Conservation (phyloP, 2,113 vertebrate genomes). For the Anas platyrhynchos region DNA sequence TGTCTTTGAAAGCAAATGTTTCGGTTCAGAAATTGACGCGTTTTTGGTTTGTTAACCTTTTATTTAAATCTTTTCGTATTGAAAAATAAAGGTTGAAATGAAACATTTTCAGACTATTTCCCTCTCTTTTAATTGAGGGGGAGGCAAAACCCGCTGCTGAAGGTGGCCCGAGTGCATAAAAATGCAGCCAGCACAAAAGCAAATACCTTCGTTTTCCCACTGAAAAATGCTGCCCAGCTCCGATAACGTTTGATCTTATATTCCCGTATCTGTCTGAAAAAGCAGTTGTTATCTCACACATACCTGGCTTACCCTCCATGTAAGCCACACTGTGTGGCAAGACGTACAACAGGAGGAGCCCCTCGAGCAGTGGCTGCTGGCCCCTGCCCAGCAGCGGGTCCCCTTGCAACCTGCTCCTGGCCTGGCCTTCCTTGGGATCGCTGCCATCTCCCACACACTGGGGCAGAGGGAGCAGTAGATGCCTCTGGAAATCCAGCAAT, state of each 20-base stretch:
- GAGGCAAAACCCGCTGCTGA: background rate
- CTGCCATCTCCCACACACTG: background rate
- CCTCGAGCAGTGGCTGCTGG: accelerated
- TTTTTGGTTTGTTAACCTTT: background rate
- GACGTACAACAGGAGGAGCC: background rate
- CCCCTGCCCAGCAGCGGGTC: background rate
- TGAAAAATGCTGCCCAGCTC: background rate
- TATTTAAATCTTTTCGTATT: background rate
- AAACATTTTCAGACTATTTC: background rate
- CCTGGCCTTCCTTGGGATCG: too few species aligned
- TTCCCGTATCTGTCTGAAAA: background rate
- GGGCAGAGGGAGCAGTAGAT: background rate
- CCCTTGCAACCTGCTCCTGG: background rate
- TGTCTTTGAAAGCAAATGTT: background rate
- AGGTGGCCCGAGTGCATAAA: background rate
- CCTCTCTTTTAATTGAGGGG: background rate
- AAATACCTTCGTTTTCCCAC: background rate
- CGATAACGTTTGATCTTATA: background rate
- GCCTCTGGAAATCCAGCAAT: background rate
- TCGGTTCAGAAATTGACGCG: background rate
- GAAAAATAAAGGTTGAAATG: background rate
- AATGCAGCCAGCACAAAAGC: background rate
- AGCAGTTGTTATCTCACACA: background rate
- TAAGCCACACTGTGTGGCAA: accelerated
- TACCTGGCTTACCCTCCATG: background rate